Evolutionary conservation across 2,797 vertebrate genomes (phyloP), one percentile per base, ranked within the genome.

Genomic region (Scyliorhinus canicula): DNA sequence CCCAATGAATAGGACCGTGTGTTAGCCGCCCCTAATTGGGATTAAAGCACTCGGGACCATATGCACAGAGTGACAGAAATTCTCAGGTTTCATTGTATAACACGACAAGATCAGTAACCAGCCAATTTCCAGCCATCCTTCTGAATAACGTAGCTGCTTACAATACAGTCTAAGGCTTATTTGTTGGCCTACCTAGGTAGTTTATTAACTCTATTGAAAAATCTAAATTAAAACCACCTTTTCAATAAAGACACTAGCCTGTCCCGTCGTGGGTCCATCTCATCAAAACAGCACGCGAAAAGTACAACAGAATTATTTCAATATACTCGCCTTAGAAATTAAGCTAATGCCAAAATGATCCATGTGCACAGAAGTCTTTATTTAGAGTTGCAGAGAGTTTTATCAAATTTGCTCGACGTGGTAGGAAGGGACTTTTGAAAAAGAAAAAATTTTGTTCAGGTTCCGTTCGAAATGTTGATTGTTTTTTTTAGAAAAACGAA

Each of bases 11-110:
- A 96, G 98, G 97, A 98, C 98, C 98, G 98, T 98, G 98, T 99
- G 99, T 99, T 99, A 99, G 98, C 98, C 98, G 98, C 98, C 98
- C 98, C 98, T 99, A 99, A 99, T 99, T 99, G 99, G 98, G 98
- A 98, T 99, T 99, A 98, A 99, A 99, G 98, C 98, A 99, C 98
- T 98, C 98, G 98, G 97, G 98, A 98, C 98, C 98, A 99, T 98
- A 98, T 98, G 98, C 98, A 98, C 97, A 98, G 97, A 98, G 97
- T 98, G 98, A 98, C 98, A 98, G 98, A 98, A 98, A 98, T 98
- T 98, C 98, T 98, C 98, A 98, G 97, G 97, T 98, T 98, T 98
- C 97, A 98, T 98, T 98, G 98, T 98, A 97, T 97, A 21, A 94
- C 93, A 94, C 44, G 93, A 94, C 93, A 94, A 94, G 93, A 94